Base-by-base conservation (phyloP, 1,140 invertebrate genomes). In the Cyrtorhinus lividipennis region DNA sequence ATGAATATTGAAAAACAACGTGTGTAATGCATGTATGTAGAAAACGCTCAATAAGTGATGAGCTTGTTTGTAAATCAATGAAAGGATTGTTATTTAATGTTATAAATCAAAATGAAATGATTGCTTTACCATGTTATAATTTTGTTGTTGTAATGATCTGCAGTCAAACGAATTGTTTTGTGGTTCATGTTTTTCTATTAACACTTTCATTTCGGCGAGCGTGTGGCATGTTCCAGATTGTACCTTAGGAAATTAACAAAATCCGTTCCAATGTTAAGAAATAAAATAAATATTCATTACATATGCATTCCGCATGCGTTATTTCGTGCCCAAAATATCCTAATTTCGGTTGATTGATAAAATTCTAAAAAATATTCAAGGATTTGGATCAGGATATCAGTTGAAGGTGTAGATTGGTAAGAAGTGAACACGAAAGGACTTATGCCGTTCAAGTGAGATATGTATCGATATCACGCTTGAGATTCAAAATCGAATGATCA, bases 21-120 rank as follows among this genome's bases (percentile, higher is more conserved):
- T n/a, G n/a, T n/a, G n/a, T n/a, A n/a, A n/a, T n/a, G n/a, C n/a
- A n/a, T n/a, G n/a, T 24, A 64, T 5, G 8, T 63, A 63, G 56
- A 24, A 20, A n/a, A 26, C 45, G 62, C 62, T 63, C 62, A 63
- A 63, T 20, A 22, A 63, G 22, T 38, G 24, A 63, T 63, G 62
- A 63, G 62, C 62, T 62, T 65, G 23, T 38, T 48, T 62, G 26
- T 59, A 30, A 30, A 64, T 20, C n/a, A 38, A 26, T 12, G 48
- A 62, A 53, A n/a, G n/a, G n/a, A n/a, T n/a, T n/a, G n/a, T n/a
- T n/a, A n/a, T 15, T 56, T 56, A 56, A 27, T 62, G 48, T 48
- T 62, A 24, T 53, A 15, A 56, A n/a, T n/a, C n/a, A n/a, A 24
- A 10, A 10, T 44, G 38, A 45, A 20, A 38, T 45, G 20, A 38